Evolutionary conservation across 2,888 invertebrate genomes (phyloP).

Genomic region (Drosophila robusta): DNA sequence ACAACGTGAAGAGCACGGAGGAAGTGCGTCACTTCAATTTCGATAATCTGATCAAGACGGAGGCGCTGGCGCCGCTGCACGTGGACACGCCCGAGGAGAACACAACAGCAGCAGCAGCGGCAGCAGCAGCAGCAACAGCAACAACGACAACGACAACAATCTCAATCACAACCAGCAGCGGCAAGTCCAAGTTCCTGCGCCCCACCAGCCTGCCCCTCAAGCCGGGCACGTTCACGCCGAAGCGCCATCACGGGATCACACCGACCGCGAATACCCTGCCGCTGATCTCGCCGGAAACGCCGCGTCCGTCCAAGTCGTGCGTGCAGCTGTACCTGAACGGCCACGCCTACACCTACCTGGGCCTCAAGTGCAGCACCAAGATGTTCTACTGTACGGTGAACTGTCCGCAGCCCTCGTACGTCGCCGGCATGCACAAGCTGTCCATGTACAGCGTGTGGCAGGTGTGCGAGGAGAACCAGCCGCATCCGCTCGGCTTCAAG

Average conservation of each 20-base stretch:
- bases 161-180: neutral
- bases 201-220: slow-evolving; percentile 93
- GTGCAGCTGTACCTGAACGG: slow-evolving; percentile 95
- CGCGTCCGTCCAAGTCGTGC: slow-evolving; percentile 94
- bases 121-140: neutral
- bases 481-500: slow-evolving; percentile 89
- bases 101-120: neutral
- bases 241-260: slow-evolving; percentile 92
- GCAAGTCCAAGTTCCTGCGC: slow-evolving; percentile 88
- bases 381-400: slow-evolving; percentile 97
- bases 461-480: slow-evolving; percentile 89
- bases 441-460: slow-evolving; percentile 99
- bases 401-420: slow-evolving; percentile 97
- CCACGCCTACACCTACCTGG: slow-evolving; percentile 95
- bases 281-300: slow-evolving; percentile 95
- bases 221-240: slow-evolving; percentile 93
- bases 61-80: slow-evolving; percentile 78
- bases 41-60: slow-evolving; percentile 69
- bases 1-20: slow-evolving; percentile 75
- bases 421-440: slow-evolving; percentile 93
- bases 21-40: slow-evolving; percentile 84
- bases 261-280: slow-evolving; percentile 93
- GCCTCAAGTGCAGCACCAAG: slow-evolving; percentile 95
- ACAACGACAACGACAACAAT: neutral
- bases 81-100: slow-evolving; percentile 77